Percentiles rank a stretch among this genome's conserved stretches.
These are phyloP conservation scores for Gymnoscopelus microlampas DNA, from an alignment of 2,797 vertebrate species.

Conservation along the genomic window DNA sequence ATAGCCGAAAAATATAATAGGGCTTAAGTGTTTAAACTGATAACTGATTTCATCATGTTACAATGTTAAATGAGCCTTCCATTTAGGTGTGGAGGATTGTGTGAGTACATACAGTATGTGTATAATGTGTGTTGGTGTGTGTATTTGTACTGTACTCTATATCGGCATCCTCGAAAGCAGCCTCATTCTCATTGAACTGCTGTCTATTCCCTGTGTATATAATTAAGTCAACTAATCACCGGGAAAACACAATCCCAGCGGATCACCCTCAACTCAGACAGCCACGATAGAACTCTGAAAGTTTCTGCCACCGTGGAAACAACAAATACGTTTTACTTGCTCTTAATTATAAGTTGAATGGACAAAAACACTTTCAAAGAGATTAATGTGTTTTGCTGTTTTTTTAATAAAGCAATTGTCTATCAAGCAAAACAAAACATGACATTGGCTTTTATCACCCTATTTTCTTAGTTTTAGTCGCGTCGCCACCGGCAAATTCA, in stretches of 20 bases:
- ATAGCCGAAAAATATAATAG: too few relatives aligned
- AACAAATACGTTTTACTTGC: conserved; percentile 20
- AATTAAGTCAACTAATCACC: conserved; percentile 61
- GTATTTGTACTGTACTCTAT: too few relatives aligned
- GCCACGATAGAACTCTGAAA: conserved; percentile 16
- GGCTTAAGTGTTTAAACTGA: too few relatives aligned
- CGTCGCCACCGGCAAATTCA: not conserved
- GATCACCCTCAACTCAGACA: conserved; percentile 43
- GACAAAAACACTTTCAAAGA: conserved; percentile 20
- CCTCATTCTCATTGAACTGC: conserved; percentile 20
- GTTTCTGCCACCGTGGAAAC: conserved; percentile 26
- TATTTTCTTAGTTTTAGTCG: not conserved
- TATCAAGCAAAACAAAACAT: not conserved
- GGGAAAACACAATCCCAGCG: conserved; percentile 49
- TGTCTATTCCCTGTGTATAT: conserved; percentile 52
- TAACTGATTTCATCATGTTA: too few relatives aligned
- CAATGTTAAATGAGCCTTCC: too few relatives aligned
- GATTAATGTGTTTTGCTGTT: not conserved
- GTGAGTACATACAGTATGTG: too few relatives aligned
- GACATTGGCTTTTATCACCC: not conserved
- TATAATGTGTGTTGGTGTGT: too few relatives aligned
- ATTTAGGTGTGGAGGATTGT: too few relatives aligned
- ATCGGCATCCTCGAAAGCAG: conserved; percentile 32
- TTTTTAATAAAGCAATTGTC: not conserved
- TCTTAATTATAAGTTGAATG: conserved; percentile 41